phyloP scores from a whole-genome alignment of 92 coral and sea anemone species.

The Umimayanthus chanpuru region DNA sequence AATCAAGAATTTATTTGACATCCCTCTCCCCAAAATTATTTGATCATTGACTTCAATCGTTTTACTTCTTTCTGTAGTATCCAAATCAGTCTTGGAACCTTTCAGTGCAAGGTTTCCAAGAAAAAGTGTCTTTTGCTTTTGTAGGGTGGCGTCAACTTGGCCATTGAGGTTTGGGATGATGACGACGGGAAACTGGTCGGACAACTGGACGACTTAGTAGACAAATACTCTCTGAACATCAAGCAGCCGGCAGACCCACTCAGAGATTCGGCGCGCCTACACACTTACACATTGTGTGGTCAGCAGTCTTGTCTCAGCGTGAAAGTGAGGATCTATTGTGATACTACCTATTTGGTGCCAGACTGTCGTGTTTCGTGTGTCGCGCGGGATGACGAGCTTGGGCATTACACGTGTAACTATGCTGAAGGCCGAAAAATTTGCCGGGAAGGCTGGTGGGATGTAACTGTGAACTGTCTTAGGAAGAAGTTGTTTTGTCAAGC shows the following conservation, averaged over 20 bases:
- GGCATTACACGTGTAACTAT: conserved; percentile 76
- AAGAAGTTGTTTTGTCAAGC: conserved; percentile 71
- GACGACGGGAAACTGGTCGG: conserved; percentile 75
- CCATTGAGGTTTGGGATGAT: conserved; percentile 89
- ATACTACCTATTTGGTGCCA: conserved; percentile 72
- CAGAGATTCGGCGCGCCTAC: conserved; percentile 36
- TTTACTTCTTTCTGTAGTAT: no score
- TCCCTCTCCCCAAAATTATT: no score
- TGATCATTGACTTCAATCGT: no score
- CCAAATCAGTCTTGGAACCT: no score
- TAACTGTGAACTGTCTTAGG: conserved; percentile 58
- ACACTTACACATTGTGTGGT: conserved; percentile 60
- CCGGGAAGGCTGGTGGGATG: conserved; percentile 81
- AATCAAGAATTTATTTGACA: no score
- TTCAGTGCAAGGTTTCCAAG: neutral
- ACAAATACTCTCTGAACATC: conserved; percentile 67
- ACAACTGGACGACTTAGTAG: conserved; percentile 78
- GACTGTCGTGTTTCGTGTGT: conserved; percentile 69
- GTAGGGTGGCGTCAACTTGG: conserved; percentile 59
- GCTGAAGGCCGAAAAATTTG: conserved; percentile 70
- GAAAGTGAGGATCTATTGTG: conserved; percentile 69
- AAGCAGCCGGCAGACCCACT: conserved; percentile 50
- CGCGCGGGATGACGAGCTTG: conserved; percentile 68
- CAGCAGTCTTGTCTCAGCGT: conserved; percentile 68
- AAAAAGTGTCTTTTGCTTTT: neutral